Evolutionary conservation across 2,113 vertebrate genomes (phyloP), one percentile per base, ranked within the genome.

Genomic region (Myotis brandtii): DNA sequence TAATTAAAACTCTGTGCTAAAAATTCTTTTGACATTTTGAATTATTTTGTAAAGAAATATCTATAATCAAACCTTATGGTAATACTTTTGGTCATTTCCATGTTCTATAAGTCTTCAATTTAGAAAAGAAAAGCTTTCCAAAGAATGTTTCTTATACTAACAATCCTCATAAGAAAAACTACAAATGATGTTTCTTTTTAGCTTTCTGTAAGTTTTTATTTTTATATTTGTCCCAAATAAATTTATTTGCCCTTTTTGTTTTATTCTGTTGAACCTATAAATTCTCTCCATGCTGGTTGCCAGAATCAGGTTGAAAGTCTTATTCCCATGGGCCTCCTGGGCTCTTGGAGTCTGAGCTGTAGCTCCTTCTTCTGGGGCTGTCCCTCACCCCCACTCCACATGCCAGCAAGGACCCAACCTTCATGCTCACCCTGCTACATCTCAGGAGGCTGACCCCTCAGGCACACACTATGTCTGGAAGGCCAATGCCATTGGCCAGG

Each of bases 401-500:
- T 5, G 37, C 9, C 43, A 13, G 6, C 56, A 16, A 92, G 30
- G 21, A 69, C 27, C 25, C 4, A 82, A 48, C 20, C 16, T 66
- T 86, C 27, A 73, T 1, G 9, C 43, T 86, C 7, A 48, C 23
- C 5, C 2, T 40, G 13, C 46, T 20, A 13, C 16, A 48, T 23
- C 27, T 66, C 6, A 4, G 43, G 34, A 64, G 46, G 40, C 43
- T 30, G 16, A 56, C 2, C 10, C 3, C 5, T 73, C 27, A 59
- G 52, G 46, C 25, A 73, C 66, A 30, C 13, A 34, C 6, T 21
- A 73, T 23, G 18, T 25, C 46, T 66, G 12, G 54, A 48, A 99
- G 98, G 98, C 98, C 56, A 99, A 98, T 43, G 98, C 98, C 56
- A 99, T 99, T 85, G 99, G 98, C 91, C 98, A 98, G 95, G 98